Conservation (phyloP, 2,888 invertebrate genomes). For the Gari tellinella region DNA sequence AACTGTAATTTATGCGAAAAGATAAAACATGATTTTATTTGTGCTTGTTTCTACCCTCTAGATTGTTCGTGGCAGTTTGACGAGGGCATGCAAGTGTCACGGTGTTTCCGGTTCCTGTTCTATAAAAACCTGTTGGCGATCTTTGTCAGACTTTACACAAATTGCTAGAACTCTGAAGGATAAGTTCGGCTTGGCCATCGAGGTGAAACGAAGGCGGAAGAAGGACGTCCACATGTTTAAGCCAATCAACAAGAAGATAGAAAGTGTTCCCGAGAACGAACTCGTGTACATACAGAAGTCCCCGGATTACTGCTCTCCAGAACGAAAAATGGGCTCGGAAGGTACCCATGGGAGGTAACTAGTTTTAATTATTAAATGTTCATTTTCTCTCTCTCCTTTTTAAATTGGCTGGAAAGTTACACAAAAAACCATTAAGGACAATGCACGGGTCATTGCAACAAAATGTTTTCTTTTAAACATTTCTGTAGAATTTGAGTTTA, state of each 20-base stretch:
- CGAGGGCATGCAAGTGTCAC: slow-evolving; percentile 92
- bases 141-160: slow-evolving; percentile 87
- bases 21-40: too few species aligned
- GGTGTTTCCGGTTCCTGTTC: slow-evolving; percentile 94
- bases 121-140: slow-evolving; percentile 92
- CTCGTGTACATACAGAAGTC: slow-evolving; percentile 92
- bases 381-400: too few species aligned
- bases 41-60: too few species aligned
- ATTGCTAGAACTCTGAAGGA: slow-evolving; percentile 87
- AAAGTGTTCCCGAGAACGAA: slow-evolving; percentile 86
- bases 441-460: too few species aligned
- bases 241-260: slow-evolving; percentile 82
- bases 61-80: slow-evolving; percentile 88
- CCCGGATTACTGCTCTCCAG: slow-evolving; percentile 92
- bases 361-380: not conserved
- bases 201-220: slow-evolving; percentile 72
- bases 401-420: too few species aligned
- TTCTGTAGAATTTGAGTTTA: too few species aligned
- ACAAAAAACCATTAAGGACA: too few species aligned
- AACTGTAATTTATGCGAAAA: too few species aligned
- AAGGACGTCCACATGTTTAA: slow-evolving; percentile 77
- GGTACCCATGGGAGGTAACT: slow-evolving; percentile 91
- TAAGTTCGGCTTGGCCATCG: slow-evolving; percentile 86
- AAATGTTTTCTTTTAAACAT: too few species aligned
- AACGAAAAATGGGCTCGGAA: slow-evolving; percentile 90